These are phyloP conservation scores for Salarias fasciatus DNA, from an alignment of 2,797 vertebrate species.

Conservation along the genomic window DNA sequence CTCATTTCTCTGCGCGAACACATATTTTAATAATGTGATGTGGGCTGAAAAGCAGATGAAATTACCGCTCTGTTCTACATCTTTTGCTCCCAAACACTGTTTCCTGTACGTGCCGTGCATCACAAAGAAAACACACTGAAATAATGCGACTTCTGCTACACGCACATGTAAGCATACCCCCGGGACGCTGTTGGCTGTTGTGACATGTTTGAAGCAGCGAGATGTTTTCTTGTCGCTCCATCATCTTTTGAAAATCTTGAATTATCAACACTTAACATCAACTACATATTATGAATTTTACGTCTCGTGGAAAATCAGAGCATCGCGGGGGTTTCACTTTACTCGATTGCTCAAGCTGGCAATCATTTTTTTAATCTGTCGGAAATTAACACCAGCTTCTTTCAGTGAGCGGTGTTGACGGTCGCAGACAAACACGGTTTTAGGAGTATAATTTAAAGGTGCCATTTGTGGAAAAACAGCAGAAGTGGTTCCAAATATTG, in stretches of 20 bases:
- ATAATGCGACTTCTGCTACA: background rate
- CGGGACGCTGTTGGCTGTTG: too few species aligned
- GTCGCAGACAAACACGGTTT: slow-evolving; percentile 13
- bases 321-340: too few species aligned
- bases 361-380: background rate
- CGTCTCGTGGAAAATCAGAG: too few species aligned
- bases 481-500: too few species aligned
- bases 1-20: background rate
- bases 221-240: too few species aligned
- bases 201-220: too few species aligned
- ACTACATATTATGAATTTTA: too few species aligned
- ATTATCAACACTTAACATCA: too few species aligned
- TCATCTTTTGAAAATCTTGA: too few species aligned
- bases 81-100: slow-evolving; percentile 7
- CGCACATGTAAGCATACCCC: too few species aligned
- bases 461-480: too few species aligned
- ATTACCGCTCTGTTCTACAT: slow-evolving; percentile 5
- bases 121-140: slow-evolving; percentile 3
- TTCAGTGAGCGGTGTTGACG: slow-evolving; percentile 4
- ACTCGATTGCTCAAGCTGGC: too few species aligned
- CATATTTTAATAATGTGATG: slow-evolving; percentile 9
- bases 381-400: slow-evolving; percentile 4
- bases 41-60: slow-evolving; percentile 16
- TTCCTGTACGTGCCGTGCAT: slow-evolving; percentile 3
- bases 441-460: slow-evolving; percentile 26